Percentiles rank a stretch among this genome's conserved stretches.
Evolutionary conservation across 2,797 vertebrate species (phyloP).

Genomic region (Coluber constrictor): DNA sequence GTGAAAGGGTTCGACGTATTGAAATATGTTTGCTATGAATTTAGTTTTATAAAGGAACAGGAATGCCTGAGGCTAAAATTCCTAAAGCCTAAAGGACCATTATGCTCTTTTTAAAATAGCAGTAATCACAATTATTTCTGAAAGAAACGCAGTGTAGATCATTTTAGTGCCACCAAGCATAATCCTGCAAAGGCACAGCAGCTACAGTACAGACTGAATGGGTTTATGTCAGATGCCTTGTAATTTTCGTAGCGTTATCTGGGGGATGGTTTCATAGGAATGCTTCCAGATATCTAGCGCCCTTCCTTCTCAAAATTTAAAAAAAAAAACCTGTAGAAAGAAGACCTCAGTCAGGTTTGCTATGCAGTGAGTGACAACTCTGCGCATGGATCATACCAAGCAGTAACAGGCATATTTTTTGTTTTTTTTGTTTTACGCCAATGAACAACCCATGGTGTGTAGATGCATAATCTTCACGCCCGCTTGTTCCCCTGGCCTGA

Average conservation of each 20-base stretch:
- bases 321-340: background rate
- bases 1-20: constrained; percentile 44
- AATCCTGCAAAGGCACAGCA: constrained; percentile 33
- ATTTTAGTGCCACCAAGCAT: constrained; percentile 41
- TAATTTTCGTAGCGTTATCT: background rate
- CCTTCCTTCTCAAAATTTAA: background rate
- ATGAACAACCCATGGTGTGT: background rate
- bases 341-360: background rate
- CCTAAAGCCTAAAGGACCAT: constrained; percentile 38
- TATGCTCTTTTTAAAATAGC: constrained; percentile 26
- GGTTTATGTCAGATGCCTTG: background rate
- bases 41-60: constrained; percentile 50
- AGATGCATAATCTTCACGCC: background rate
- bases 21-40: constrained; percentile 48
- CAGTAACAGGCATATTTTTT: background rate
- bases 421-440: background rate
- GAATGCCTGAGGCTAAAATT: constrained; percentile 57
- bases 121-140: constrained; percentile 41
- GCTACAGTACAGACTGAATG: constrained; percentile 35
- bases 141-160: constrained; percentile 1
- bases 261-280: background rate
- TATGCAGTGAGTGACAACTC: background rate
- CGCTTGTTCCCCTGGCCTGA: background rate
- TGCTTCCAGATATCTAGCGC: background rate
- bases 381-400: background rate